Conservation (phyloP, 1,140 invertebrate genomes). For the Drosophila tsacasi region DNA sequence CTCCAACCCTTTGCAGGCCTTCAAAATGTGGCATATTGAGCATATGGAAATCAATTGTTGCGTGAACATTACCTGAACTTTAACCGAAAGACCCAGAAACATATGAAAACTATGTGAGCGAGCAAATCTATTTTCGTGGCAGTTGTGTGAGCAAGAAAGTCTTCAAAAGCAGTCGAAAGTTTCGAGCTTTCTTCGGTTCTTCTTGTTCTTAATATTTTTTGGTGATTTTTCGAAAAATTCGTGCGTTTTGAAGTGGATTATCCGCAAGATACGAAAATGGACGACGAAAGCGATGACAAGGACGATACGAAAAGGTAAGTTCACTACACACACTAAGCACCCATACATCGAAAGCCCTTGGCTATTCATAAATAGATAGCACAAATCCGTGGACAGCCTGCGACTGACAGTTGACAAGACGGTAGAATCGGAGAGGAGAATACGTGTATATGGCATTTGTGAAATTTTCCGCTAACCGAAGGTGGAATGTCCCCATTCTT, state of each 20-base stretch:
- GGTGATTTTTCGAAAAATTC: conserved; percentile 17
- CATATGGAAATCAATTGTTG: conserved; percentile 61
- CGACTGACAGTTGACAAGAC: conserved; percentile 62
- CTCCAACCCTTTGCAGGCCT: conserved; percentile 28
- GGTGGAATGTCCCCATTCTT: conserved; percentile 21
- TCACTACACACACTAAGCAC: conserved; percentile 13
- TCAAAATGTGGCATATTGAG: conserved; percentile 68
- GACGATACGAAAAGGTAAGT: conserved; percentile 89
- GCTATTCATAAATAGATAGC: conserved; percentile 56
- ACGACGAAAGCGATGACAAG: conserved; percentile 89
- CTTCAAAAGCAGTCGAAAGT: conserved; percentile 28
- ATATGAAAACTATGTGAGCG: conserved; percentile 53
- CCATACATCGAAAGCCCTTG: conserved; percentile 1
- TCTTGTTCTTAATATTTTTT: conserved; percentile 8
- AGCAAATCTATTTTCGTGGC: conserved; percentile 6
- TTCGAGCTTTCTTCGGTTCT: conserved; percentile 17
- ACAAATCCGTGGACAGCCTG: conserved; percentile 36
- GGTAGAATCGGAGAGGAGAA: conserved; percentile 19
- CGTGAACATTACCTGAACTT: conserved; percentile 63
- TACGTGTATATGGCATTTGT: conserved; percentile 30
- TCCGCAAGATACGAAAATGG: conserved; percentile 85
- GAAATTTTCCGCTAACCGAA: conserved; percentile 42
- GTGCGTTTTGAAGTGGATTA: conserved; percentile 62
- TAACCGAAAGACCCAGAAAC: conserved; percentile 10
- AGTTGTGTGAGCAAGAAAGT: conserved; percentile 28